Evolutionary conservation across 2,797 vertebrate genomes (phyloP).

Genomic region (Poeciliopsis presidionis): DNA sequence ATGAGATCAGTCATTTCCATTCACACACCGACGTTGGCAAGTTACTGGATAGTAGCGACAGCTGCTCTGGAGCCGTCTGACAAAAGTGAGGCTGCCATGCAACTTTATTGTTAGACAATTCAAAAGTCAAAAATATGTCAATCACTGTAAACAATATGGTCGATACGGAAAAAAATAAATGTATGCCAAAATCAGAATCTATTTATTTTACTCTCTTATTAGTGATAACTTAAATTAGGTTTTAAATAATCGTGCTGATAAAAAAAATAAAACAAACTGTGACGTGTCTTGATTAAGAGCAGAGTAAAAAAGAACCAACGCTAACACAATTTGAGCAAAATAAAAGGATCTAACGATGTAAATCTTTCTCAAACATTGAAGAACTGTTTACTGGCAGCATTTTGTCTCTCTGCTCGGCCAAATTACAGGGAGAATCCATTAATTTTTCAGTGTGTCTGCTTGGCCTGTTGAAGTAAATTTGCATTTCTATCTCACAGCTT

Average conservation of each 20-base stretch:
- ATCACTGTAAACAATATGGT: neutral
- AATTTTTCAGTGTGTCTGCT: constrained; percentile 68
- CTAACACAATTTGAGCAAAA: neutral
- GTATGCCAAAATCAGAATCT: too few species aligned
- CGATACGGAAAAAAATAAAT: too few species aligned
- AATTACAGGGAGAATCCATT: constrained; percentile 76
- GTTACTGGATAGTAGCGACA: too few species aligned
- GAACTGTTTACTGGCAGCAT: constrained; percentile 45
- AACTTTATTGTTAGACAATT: neutral
- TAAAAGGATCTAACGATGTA: neutral
- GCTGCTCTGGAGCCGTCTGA: too few species aligned
- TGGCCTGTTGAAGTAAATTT: constrained; percentile 67
- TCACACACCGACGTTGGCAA: too few species aligned
- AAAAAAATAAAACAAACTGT: neutral
- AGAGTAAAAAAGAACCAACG: constrained; percentile 55
- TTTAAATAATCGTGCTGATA: neutral
- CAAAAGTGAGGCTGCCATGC: too few species aligned
- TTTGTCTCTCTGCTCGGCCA: constrained; percentile 61
- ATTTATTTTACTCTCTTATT: neutral
- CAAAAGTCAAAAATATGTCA: neutral
- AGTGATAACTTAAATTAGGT: neutral
- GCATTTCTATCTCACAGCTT: constrained; percentile 77
- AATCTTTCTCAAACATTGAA: neutral
- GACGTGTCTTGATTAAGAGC: neutral
- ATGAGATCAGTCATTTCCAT: too few species aligned